Evolutionary conservation across 2,888 invertebrate genomes (phyloP), one percentile per base, ranked within the genome.

Genomic region (Copidosoma aretas): DNA sequence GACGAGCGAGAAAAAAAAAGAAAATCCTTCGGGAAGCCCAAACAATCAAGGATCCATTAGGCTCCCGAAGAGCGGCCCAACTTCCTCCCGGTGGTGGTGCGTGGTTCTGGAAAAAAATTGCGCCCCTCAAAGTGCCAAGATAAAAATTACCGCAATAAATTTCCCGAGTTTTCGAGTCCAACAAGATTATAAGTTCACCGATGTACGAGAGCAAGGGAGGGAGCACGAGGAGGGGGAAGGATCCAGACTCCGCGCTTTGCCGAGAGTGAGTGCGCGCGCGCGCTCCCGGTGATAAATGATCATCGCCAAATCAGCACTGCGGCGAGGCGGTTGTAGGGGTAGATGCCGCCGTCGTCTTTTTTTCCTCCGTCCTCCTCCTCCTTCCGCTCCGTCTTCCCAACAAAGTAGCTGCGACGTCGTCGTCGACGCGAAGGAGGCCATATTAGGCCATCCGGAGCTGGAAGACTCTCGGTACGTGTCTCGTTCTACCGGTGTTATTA

Each of bases 271-370:
- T 8, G 32, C 32, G 32, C 32, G n/a, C 43, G 22, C 49, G 49
- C 56, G 21, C 39, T 22, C 59, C n/a, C 46, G 32, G 63, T 68
- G 67, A 68, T 68, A 68, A 68, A 68, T 68, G 63, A 63, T 63
- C 67, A 22, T n/a, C 24, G 49, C 32, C 53, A 63, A 68, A 68
- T 68, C 67, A 68, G 63, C 54, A 59, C 61, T 46, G 51, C 60
- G 41, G 41, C 53, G 46, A 39, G 53, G 24, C 54, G 54, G 8
- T n/a, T n/a, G n/a, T n/a, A 32, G 32, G 8, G 32, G 32, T 3
- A 32, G 32, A 32, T 8, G 4, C 32, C 32, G 32, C 32, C 32
- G 4, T 32, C 32, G 32, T 32, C 32, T 32, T 8, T 32, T 32
- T 32, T 32, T 8, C 8, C 32, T 32, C 4, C 3, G 3, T 3